These are phyloP conservation scores for Triops cancriformis DNA, from an alignment of 1,140 invertebrate genomes.

Conservation along the genomic window DNA sequence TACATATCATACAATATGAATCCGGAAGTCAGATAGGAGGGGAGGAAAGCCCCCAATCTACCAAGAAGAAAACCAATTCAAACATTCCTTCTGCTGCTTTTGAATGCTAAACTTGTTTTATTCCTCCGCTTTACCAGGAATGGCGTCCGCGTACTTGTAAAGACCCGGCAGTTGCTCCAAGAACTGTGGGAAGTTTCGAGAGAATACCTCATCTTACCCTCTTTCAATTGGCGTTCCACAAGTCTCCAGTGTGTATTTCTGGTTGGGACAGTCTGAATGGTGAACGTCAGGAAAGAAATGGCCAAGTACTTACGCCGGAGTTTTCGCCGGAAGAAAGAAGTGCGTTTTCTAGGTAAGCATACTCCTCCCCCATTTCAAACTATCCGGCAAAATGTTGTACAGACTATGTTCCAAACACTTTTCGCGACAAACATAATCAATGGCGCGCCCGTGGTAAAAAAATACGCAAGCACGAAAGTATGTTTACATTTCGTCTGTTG, in stretches of 20 bases:
- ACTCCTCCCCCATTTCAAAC: neutral
- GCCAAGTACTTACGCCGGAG: conserved; percentile 27
- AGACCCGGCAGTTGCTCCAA: neutral
- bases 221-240: neutral
- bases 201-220: neutral
- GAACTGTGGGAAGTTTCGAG: neutral
- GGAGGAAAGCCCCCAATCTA: too few species aligned
- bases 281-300: conserved; percentile 19
- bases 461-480: neutral
- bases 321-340: conserved; percentile 27
- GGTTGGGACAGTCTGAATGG: neutral
- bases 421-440: too few species aligned
- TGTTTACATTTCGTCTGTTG: neutral
- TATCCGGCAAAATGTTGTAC: too few species aligned
- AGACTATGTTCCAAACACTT: too few species aligned
- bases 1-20: too few species aligned
- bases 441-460: too few species aligned
- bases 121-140: too few species aligned
- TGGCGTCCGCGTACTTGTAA: neutral
- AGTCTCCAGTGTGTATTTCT: neutral
- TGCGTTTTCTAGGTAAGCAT: conserved; percentile 26
- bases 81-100: too few species aligned
- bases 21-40: too few species aligned
- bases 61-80: too few species aligned
- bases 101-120: too few species aligned